A percentile compares a stretch with the other conserved stretches of the same genome.
Conservation (phyloP, 2,113 vertebrate species). For the Cheirogaleus medius region DNA sequence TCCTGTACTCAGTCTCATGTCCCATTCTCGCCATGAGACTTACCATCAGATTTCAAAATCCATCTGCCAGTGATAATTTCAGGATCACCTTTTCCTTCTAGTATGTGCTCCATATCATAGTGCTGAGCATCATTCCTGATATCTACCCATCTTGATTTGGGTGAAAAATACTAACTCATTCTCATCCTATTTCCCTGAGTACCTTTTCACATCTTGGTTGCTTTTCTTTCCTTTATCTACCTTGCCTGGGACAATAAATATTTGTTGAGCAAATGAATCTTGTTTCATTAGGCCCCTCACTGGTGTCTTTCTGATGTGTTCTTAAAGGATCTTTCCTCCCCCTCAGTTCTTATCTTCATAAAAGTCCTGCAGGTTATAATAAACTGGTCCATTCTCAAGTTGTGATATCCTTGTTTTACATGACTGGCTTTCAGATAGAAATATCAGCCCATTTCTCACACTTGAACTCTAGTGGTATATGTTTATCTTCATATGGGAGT, state of each 20-base stretch:
- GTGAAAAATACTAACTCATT: background rate
- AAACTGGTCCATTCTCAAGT: background rate
- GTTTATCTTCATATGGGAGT: background rate
- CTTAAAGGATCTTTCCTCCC: background rate
- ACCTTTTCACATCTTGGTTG: background rate
- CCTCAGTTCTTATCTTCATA: background rate
- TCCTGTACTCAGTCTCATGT: background rate
- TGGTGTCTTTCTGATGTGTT: background rate
- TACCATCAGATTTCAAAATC: background rate
- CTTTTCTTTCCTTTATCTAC: background rate
- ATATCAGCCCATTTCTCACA: background rate
- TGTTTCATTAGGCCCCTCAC: background rate
- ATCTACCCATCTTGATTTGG: background rate
- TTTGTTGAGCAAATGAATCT: conserved; percentile 34
- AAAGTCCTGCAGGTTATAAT: background rate
- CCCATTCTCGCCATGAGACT: background rate
- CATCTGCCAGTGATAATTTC: background rate
- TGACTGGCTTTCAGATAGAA: background rate
- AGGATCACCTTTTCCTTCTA: background rate
- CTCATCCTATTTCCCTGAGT: background rate
- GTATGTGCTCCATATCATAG: background rate
- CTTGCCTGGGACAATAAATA: background rate
- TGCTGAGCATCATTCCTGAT: background rate
- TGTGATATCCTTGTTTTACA: background rate
- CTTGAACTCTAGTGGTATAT: background rate